Evolutionary conservation across 2,797 vertebrate genomes (phyloP).

Genomic region (Sebastes oblongus): DNA sequence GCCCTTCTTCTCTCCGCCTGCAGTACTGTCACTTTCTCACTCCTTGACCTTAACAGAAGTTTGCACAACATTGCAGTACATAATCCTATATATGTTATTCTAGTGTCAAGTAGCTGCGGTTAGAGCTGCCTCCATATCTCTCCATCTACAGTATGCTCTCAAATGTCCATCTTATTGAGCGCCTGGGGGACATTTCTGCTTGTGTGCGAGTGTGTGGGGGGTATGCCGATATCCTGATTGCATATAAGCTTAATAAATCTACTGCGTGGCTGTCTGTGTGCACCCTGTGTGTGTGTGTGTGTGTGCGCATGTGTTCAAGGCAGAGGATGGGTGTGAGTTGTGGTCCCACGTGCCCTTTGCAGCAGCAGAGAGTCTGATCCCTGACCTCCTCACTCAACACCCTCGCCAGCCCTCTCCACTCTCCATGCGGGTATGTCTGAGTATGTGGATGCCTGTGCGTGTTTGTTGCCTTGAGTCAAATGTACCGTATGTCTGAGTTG

Average conservation of each 20-base stretch:
- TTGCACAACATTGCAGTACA: constrained; percentile 38
- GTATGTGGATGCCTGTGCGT: constrained; percentile 23
- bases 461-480: constrained; percentile 36
- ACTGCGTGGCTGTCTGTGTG: constrained; percentile 4
- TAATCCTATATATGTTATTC: constrained; percentile 44
- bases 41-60: constrained; percentile 36
- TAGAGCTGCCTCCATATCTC: constrained; percentile 21
- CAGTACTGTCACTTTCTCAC: constrained; percentile 2
- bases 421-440: constrained; percentile 32
- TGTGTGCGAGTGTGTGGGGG: constrained; percentile 2
- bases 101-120: constrained; percentile 44
- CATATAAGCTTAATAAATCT: constrained; percentile 20
- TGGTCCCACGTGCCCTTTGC: constrained; percentile 58
- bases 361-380: constrained; percentile 64
- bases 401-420: constrained; percentile 40
- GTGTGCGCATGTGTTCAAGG: constrained; percentile 14
- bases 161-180: constrained; percentile 25
- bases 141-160: constrained; percentile 42
- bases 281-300: constrained; percentile 17
- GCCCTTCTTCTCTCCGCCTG: constrained; percentile 23
- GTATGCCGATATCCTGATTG: constrained; percentile 19
- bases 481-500: constrained; percentile 8
- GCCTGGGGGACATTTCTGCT: constrained; percentile 2
- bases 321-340: constrained; percentile 39
- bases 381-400: constrained; percentile 72